Evolutionary conservation across 2,888 invertebrate species (phyloP).

Genomic region (Cheiracanthium punctorium): DNA sequence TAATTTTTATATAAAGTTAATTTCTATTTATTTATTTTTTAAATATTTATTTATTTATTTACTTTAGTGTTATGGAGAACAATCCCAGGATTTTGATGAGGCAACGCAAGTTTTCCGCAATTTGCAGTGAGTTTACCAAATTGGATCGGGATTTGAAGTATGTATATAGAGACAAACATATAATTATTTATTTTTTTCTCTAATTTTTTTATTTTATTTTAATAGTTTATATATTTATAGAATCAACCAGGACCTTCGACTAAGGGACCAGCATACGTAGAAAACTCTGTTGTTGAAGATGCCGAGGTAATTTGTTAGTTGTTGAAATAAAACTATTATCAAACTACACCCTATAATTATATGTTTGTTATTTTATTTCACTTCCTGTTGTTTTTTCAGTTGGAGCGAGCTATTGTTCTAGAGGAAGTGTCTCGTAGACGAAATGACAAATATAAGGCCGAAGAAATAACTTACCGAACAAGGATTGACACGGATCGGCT

Average conservation of each 20-base stretch:
- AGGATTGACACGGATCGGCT: too few species aligned
- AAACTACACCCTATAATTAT: neutral
- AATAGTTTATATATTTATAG: neutral
- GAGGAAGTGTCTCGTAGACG: too few species aligned
- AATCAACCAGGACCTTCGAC: too few species aligned
- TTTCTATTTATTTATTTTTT: too few species aligned
- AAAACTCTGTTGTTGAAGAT: too few species aligned
- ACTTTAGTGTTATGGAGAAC: too few species aligned
- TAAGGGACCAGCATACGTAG: neutral
- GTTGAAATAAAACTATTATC: too few species aligned
- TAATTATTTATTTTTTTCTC: neutral
- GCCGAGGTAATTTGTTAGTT: neutral
- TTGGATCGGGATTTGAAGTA: constrained; percentile 21
- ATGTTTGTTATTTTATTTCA: neutral
- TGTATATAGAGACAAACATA: neutral
- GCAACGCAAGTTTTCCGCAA: neutral
- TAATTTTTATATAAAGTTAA: too few species aligned
- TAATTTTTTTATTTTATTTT: neutral
- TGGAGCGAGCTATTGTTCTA: neutral
- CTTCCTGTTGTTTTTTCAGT: neutral
- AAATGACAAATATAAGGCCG: neutral
- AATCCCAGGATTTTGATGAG: neutral
- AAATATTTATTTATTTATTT: too few species aligned
- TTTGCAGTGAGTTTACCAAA: neutral
- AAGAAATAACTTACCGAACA: neutral